Conservation (phyloP, 2,888 invertebrate genomes). For the Drosophila paramelanica region DNA sequence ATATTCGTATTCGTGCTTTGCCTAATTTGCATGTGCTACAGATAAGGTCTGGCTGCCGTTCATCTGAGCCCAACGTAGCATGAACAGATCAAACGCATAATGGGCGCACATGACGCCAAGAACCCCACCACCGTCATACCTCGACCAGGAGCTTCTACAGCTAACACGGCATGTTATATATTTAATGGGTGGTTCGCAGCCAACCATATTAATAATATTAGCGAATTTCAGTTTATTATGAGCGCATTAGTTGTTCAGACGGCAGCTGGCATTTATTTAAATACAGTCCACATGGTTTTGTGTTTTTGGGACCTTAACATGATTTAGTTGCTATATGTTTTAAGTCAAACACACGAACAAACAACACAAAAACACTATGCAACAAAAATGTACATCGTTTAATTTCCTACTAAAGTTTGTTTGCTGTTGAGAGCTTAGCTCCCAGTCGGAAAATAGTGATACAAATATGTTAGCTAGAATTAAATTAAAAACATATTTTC, state of each 20-base stretch:
- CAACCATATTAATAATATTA: constrained; percentile 43
- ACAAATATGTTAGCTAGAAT: too few relatives aligned
- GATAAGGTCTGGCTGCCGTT: constrained; percentile 51
- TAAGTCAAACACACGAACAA: neutral
- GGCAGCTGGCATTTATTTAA: constrained; percentile 6
- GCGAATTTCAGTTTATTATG: constrained; percentile 38
- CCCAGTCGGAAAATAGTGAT: too few relatives aligned
- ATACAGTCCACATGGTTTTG: constrained; percentile 19
- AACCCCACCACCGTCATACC: constrained; percentile 9
- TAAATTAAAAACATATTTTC: too few relatives aligned
- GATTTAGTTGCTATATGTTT: neutral
- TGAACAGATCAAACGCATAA: constrained; percentile 75
- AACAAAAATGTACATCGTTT: neutral
- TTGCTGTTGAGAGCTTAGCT: neutral
- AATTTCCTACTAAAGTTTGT: neutral
- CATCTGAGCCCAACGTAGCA: constrained; percentile 62
- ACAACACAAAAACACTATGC: neutral
- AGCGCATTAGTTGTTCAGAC: constrained; percentile 42
- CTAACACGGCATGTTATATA: constrained; percentile 6
- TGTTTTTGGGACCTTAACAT: neutral
- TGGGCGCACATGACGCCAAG: constrained; percentile 32
- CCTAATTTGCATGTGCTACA: constrained; percentile 65
- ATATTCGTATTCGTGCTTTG: constrained; percentile 38
- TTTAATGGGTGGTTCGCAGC: constrained; percentile 26
- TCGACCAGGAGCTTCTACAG: constrained; percentile 6